A percentile compares a stretch with the other conserved stretches of the same genome.
phyloP scores from a whole-genome alignment of 2,888 invertebrate genomes.

The Pheosia tremula region DNA sequence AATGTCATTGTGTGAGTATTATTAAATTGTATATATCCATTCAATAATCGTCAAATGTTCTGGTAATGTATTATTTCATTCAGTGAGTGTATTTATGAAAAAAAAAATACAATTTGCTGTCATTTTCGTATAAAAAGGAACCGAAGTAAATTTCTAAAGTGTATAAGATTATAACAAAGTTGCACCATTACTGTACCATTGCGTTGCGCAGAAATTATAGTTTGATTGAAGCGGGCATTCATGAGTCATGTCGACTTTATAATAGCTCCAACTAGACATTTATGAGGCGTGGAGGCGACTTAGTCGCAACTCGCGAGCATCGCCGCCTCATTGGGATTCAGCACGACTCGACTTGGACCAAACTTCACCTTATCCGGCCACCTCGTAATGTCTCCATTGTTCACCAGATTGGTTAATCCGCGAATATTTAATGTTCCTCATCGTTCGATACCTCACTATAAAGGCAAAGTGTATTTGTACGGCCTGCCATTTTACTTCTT shows the following conservation, averaged over 20 bases:
- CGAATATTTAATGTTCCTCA: slow-evolving; percentile 47
- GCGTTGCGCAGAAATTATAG: slow-evolving; percentile 50
- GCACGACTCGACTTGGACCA: slow-evolving; percentile 64
- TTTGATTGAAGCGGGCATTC: slow-evolving; percentile 48
- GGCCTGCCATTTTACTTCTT: slow-evolving; percentile 4
- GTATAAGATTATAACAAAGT: slow-evolving; percentile 12
- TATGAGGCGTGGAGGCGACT: slow-evolving; percentile 42
- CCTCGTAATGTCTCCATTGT: slow-evolving; percentile 80
- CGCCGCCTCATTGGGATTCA: slow-evolving; percentile 74
- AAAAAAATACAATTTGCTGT: neutral
- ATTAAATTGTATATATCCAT: slow-evolving; percentile 23
- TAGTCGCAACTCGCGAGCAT: slow-evolving; percentile 38
- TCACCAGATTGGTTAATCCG: slow-evolving; percentile 66
- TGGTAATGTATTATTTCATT: neutral
- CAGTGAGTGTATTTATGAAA: neutral
- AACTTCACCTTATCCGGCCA: slow-evolving; percentile 75
- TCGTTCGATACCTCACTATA: slow-evolving; percentile 28
- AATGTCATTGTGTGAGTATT: slow-evolving; percentile 49
- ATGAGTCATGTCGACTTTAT: slow-evolving; percentile 62
- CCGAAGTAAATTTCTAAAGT: neutral
- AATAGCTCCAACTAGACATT: slow-evolving; percentile 57
- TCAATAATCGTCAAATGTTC: slow-evolving; percentile 10
- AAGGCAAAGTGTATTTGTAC: slow-evolving; percentile 4
- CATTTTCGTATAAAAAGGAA: neutral
- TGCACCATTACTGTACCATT: slow-evolving; percentile 18